A percentile compares a stretch with the other conserved stretches of the same genome.
phyloP scores from a whole-genome alignment of 2,888 invertebrate species.

The Micoletzkya japonica region DNA sequence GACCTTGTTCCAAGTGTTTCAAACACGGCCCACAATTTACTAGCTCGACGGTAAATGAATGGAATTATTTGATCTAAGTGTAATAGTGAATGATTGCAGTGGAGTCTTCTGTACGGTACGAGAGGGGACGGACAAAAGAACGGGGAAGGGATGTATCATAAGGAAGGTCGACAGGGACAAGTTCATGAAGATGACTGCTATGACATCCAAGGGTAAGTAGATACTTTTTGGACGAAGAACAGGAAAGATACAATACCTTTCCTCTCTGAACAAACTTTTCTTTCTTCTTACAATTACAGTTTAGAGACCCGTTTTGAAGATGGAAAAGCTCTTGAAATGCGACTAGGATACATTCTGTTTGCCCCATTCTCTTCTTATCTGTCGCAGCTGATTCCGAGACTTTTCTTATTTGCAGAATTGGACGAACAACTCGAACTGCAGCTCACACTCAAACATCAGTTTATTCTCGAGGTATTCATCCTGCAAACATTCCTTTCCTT shows the following conservation, averaged over 20 bases:
- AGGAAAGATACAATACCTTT: not conserved
- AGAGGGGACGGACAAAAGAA: constrained; percentile 11
- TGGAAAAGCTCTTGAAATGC: not conserved
- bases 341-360: not conserved
- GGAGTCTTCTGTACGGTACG: constrained; percentile 23
- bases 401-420: constrained; percentile 67
- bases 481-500: not conserved
- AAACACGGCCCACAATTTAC: too few relatives aligned
- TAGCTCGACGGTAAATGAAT: constrained; percentile 1
- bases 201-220: constrained; percentile 85
- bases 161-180: constrained; percentile 97
- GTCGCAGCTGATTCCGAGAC: too few relatives aligned
- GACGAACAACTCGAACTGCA: constrained; percentile 93
- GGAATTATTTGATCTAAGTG: not conserved
- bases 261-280: too few relatives aligned
- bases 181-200: constrained; percentile 92
- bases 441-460: constrained; percentile 97
- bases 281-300: too few relatives aligned
- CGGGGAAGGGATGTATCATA: constrained; percentile 77
- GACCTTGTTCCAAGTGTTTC: too few relatives aligned
- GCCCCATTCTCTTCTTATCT: not conserved
- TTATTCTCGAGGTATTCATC: constrained; percentile 81
- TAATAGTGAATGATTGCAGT: not conserved
- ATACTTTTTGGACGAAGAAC: not conserved
- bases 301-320: not conserved